Evolutionary conservation across 2,113 vertebrate species (phyloP), one percentile per base, ranked within the genome.

Genomic region (Larimichthys crocea): DNA sequence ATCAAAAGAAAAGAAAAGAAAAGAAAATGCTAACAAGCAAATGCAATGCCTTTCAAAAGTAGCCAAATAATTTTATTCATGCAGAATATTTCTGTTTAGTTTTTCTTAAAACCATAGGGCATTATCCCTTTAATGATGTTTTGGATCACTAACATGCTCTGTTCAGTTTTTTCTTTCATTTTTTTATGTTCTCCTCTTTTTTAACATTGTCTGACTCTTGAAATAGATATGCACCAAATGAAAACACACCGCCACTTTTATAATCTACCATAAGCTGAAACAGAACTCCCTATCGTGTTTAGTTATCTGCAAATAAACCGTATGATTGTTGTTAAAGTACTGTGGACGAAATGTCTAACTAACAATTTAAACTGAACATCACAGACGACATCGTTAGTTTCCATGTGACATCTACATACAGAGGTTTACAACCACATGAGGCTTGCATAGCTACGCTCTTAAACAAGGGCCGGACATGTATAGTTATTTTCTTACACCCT

Each of bases 11-110:
- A 26, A 26, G 26, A 76, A 65, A 70, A 26, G 26, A 26, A 26
- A 68, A 83, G 16, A 4, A 49, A 46, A 80, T 63, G 26, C 77
- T 67, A 73, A 71, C 69, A 63, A 88, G 35, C 49, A 82, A 88
- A 74, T 63, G 53, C 67, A 85, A 87, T 90, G 85, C 83, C 78
- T 90, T 92, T 80, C 64, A 35, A 70, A 86, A 76, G 61, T 60
- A 85, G 85, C 89, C 76, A 80, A 86, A 82, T 66, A 56, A 59
- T 48, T 64, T 61, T 55, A 62, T 42, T 76, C 79, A 46, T 86
- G 31, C 76, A 64, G 56, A 72, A 82, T 76, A 69, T 80, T 82
- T 77, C 65, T 84, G 57, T 68, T 46, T 62, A 59, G 42, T 84
- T 86, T 90, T 80, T 61, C 71, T 22, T 63, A 35, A 16, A 82